phyloP scores from a whole-genome alignment of 1,140 invertebrate genomes.

The Muscidifurax raptorellus region DNA sequence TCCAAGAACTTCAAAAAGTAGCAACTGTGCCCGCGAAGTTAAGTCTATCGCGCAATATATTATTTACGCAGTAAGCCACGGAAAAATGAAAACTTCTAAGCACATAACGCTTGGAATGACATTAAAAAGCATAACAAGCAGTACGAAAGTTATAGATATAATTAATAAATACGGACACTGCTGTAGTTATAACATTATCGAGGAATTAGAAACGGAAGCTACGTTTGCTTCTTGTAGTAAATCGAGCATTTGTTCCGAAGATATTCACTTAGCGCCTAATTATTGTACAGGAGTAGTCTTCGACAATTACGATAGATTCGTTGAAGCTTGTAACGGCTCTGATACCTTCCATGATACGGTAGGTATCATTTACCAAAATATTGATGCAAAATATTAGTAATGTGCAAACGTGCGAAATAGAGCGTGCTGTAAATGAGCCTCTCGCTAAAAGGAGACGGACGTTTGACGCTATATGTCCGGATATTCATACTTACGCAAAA shows the following conservation, averaged over 20 bases:
- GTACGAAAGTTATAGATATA: constrained; percentile 63
- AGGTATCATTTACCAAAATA: constrained; percentile 71
- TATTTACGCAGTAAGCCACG: constrained; percentile 52
- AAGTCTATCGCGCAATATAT: constrained; percentile 25
- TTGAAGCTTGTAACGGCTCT: constrained; percentile 70
- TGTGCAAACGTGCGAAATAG: constrained; percentile 63
- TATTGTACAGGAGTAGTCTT: constrained; percentile 63
- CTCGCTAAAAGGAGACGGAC: constrained; percentile 46
- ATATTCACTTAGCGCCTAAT: constrained; percentile 51
- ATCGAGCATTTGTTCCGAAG: constrained; percentile 56
- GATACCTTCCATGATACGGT: constrained; percentile 74
- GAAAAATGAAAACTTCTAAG: constrained; percentile 63
- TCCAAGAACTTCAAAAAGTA: too few relatives aligned
- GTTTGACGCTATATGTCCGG: constrained; percentile 50
- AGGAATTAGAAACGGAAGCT: constrained; percentile 62
- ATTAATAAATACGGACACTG: constrained; percentile 62
- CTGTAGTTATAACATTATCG: constrained; percentile 59
- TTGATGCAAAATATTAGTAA: constrained; percentile 27
- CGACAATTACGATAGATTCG: constrained; percentile 71
- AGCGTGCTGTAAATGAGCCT: too few relatives aligned
- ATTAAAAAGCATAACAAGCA: constrained; percentile 63
- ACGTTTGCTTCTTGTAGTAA: constrained; percentile 38
- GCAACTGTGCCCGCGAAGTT: too few relatives aligned
- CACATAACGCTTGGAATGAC: constrained; percentile 62
- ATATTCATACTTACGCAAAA: constrained; percentile 56